Base-by-base conservation (phyloP, 2,888 invertebrate species). In the Timema podura region DNA sequence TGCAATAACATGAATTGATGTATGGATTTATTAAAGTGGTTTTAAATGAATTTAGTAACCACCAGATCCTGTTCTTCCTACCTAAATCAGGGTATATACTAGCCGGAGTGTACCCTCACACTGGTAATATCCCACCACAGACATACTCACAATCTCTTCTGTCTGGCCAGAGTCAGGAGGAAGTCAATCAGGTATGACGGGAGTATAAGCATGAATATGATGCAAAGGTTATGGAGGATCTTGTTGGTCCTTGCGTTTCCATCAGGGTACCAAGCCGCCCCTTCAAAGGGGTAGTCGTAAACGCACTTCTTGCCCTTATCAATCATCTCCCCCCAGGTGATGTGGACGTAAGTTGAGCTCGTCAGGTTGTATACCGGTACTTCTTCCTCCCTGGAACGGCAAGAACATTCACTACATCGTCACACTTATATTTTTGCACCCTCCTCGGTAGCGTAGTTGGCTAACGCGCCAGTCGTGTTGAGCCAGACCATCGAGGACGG, bases 291-390 rank as follows among this genome's bases (percentile, higher is more conserved):
- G 76, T 89, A 89, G 76, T 89, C 86, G 72, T 88, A 84, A 0
- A 89, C 84, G 74, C 86, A 85, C 69, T 83, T 76, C 0, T 85
- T 84, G 46, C 88, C 86, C 71, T 87, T 84, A 70, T 89, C 88
- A 72, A 96, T 83, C 59, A 93, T 89, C 70, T 89, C 86, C 0
- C 91, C 91, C 98, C 98, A 98, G 0, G 90, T 90, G 64, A 96
- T 81, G 0, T 92, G 89, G 75, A 94, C 91, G 61, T 91, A 85
- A 8, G 85, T 86, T 0, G 93, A 91, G 30, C 90, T 87, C 7
- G 93, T 91, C 70, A 93, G 84, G 79, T 96, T 95, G 81, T 89
- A 89, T n/a, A 92, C 86, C 15, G 84, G 81, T 0, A 85, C 79
- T 64, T 85, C 81, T 71, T 79, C 78, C 0, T 85, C 82, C 64